Base-by-base conservation (phyloP, 2,113 vertebrate genomes). In the Notothenia rossii region DNA sequence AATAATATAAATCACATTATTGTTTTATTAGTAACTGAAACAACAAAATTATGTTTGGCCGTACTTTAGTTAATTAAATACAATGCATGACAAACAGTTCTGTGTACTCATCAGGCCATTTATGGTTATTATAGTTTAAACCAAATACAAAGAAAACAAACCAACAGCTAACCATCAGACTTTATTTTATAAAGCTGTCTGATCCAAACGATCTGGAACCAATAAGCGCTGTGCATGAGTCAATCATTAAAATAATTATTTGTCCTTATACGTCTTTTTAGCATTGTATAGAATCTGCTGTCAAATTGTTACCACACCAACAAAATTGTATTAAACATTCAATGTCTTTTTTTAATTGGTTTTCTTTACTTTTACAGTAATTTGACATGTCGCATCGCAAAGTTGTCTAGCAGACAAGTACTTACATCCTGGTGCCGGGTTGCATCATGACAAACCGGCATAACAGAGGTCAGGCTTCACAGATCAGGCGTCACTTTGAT, bases 401-500 rank as follows among this genome's bases (percentile, higher is more conserved):
- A 71, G 22, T 79, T 64, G 65, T 1, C 7, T 50, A 36, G 15
- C 15, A 62, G 18, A 14, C 18, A 50, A 50, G 25, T 72, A 59
- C 5, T 40, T 40, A 40, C 36, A 7, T 40, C 36, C 36, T 40
- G 36, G 36, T 40, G 7, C 36, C 36, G 7, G 5, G 36, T 40
- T 40, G 36, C 7, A 40, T 40, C 36, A 72, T 72, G 58, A 59
- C 46, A 79, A 65, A 14, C 33, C 73, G 54, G 62, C 33, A 62
- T 10, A 58, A 59, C 33, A 66, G 62, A 70, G 48, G 12, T 7
- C 53, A 63, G 22, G 12, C n/a, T n/a, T 46, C 20, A 49, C 51
- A 49, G 49, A 78, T 17, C 17, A 77, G 17, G 33, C 29, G 36
- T 33, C 58, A 55, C 76, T 50, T 58, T 71, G 59, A 64, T 79